phyloP scores from a whole-genome alignment of 2,113 vertebrate species.

The Lepus timidus region DNA sequence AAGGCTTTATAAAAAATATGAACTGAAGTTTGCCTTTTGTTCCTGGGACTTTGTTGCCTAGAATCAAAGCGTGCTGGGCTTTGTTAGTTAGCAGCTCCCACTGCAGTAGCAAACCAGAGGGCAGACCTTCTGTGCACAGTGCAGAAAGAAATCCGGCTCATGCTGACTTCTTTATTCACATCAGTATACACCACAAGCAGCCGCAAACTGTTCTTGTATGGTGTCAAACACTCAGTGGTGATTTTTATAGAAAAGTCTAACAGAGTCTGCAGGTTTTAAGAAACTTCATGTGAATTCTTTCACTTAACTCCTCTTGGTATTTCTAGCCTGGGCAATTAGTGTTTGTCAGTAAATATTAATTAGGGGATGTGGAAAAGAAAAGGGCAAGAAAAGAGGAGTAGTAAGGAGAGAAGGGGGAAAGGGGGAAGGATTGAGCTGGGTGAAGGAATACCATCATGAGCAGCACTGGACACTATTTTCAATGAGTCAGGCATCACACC shows the following conservation, averaged over 20 bases:
- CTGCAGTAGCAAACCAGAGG: constrained; percentile 9
- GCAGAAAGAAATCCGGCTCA: neutral
- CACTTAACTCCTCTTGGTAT: neutral
- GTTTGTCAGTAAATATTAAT: neutral
- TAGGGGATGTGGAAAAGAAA: neutral
- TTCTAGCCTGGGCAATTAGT: neutral
- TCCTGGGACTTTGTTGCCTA: constrained; percentile 51
- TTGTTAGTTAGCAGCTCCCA: constrained; percentile 28
- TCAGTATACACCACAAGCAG: neutral
- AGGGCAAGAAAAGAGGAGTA: neutral
- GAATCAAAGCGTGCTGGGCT: constrained; percentile 54
- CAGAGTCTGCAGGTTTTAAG: neutral
- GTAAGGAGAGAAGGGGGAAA: neutral
- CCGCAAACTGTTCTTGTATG: neutral
- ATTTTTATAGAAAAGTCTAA: neutral
- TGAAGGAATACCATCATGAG: neutral
- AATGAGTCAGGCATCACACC: fast-evolving
- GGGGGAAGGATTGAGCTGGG: neutral
- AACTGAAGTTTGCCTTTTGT: constrained; percentile 49
- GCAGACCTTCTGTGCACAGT: neutral
- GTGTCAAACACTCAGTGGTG: neutral
- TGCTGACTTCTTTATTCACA: neutral
- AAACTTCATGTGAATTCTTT: neutral
- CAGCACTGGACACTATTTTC: neutral
- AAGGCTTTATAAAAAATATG: constrained; percentile 50